Evolutionary conservation across 2,113 vertebrate species (phyloP).

Genomic region (Siphamia tubifer): DNA sequence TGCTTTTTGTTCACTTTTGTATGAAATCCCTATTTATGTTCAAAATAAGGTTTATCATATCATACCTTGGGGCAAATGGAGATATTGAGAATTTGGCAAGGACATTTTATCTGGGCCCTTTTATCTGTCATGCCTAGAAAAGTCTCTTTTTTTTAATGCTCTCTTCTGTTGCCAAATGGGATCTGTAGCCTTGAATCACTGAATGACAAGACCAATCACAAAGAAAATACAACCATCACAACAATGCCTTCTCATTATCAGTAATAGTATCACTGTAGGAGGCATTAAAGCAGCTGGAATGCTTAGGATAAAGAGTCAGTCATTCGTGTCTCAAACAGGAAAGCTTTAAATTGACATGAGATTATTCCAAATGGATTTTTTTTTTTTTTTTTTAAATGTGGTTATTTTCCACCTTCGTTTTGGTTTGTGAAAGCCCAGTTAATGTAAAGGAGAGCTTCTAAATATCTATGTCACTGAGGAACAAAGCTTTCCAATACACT

Average conservation of each 20-base stretch:
- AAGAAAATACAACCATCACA: not conserved
- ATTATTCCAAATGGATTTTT: conserved; percentile 22
- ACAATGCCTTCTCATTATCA: conserved; percentile 11
- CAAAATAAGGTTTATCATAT: no score
- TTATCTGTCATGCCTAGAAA: no score
- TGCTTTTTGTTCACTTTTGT: no score
- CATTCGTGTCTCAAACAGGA: not conserved
- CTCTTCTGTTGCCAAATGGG: not conserved
- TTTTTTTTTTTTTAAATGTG: conserved; percentile 25
- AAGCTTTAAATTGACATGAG: conserved; percentile 25
- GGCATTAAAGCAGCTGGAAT: conserved; percentile 9
- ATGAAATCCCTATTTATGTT: no score
- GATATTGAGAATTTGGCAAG: no score
- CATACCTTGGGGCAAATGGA: no score
- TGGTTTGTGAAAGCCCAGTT: conserved; percentile 15
- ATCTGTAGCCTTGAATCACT: conserved; percentile 15
- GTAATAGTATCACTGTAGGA: not conserved
- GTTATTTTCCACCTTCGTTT: conserved; percentile 2
- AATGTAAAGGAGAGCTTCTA: conserved; percentile 15
- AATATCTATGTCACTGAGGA: conserved; percentile 45
- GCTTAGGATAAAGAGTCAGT: not conserved
- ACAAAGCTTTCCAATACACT: conserved; percentile 43
- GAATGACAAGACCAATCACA: conserved; percentile 10
- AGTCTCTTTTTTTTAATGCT: not conserved
- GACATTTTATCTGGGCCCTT: no score